These are phyloP conservation scores for Cavia aperea DNA, from an alignment of 2,113 vertebrate species.

Conservation along the genomic window DNA sequence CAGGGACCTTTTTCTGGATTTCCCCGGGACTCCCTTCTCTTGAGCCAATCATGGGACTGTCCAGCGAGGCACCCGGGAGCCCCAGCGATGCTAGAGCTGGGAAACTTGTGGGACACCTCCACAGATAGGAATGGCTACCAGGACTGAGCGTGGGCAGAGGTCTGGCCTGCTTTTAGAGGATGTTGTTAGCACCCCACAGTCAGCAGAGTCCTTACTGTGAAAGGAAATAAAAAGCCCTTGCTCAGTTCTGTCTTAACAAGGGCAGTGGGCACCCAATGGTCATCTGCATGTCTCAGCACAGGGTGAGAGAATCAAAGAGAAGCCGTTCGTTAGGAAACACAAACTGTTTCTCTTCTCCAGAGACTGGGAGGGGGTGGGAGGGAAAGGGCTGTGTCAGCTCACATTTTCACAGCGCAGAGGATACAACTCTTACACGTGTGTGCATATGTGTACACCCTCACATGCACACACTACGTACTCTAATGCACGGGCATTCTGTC, in stretches of 20 bases:
- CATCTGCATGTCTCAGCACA: not conserved
- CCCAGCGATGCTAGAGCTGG: not conserved
- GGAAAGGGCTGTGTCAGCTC: not conserved
- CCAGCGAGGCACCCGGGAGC: not conserved
- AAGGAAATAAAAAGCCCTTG: not conserved
- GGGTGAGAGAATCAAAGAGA: not conserved
- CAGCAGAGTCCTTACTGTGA: not conserved
- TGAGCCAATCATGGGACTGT: not conserved
- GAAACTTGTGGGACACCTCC: not conserved
- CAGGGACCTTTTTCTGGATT: not conserved
- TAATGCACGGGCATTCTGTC: not conserved
- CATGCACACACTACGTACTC: not conserved
- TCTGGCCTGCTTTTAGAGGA: not conserved
- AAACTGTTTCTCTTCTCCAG: not conserved
- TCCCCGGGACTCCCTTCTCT: not conserved
- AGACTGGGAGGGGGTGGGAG: not conserved
- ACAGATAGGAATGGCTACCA: not conserved
- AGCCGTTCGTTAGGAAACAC: not conserved
- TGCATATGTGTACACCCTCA: not conserved
- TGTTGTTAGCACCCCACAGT: not conserved
- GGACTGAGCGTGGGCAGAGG: too few relatives aligned
- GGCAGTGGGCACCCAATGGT: not conserved
- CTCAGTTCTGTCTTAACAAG: not conserved
- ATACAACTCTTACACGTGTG: fast-evolving
- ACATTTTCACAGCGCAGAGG: not conserved